A percentile compares a stretch with the other conserved stretches of the same genome.
phyloP scores from a whole-genome alignment of 2,888 invertebrate species.

The Agrochola lota region DNA sequence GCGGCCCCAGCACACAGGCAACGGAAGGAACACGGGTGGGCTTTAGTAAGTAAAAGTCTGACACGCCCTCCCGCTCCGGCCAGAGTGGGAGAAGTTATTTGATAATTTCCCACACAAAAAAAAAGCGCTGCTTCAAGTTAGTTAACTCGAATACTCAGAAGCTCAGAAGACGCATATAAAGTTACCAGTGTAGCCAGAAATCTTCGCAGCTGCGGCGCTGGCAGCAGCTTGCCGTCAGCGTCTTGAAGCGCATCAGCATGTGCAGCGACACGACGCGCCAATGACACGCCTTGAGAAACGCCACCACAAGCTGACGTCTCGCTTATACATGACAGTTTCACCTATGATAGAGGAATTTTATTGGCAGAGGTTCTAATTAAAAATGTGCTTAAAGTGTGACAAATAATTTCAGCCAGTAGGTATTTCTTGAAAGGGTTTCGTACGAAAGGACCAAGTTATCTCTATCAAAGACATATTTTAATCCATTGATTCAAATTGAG shows the following conservation, averaged over 20 bases:
- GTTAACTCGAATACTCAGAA: too few relatives aligned
- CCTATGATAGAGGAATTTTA: slow-evolving; percentile 68
- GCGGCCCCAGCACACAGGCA: too few relatives aligned
- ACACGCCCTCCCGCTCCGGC: too few relatives aligned
- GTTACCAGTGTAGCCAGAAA: slow-evolving; percentile 94
- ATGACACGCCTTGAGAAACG: slow-evolving; percentile 93
- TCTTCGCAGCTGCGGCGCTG: slow-evolving; percentile 93
- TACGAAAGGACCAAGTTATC: neutral
- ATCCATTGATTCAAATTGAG: neutral
- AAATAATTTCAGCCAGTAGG: neutral
- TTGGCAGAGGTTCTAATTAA: neutral
- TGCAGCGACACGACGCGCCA: slow-evolving; percentile 92
- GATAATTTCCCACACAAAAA: too few relatives aligned
- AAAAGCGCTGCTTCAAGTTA: too few relatives aligned
- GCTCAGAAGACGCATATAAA: too few relatives aligned
- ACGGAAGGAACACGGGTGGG: too few relatives aligned
- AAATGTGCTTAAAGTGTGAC: neutral
- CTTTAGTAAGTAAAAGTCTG: too few relatives aligned
- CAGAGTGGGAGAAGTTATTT: too few relatives aligned
- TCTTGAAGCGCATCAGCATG: slow-evolving; percentile 89
- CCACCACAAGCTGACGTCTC: slow-evolving; percentile 73
- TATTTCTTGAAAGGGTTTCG: neutral
- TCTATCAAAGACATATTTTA: neutral
- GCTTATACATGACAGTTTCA: slow-evolving; percentile 87
- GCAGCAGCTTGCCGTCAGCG: slow-evolving; percentile 95